Evolutionary conservation across 92 coral and sea anemone species (phyloP), one percentile per base, ranked within the genome.

Genomic region (Palythoa heliodiscus): DNA sequence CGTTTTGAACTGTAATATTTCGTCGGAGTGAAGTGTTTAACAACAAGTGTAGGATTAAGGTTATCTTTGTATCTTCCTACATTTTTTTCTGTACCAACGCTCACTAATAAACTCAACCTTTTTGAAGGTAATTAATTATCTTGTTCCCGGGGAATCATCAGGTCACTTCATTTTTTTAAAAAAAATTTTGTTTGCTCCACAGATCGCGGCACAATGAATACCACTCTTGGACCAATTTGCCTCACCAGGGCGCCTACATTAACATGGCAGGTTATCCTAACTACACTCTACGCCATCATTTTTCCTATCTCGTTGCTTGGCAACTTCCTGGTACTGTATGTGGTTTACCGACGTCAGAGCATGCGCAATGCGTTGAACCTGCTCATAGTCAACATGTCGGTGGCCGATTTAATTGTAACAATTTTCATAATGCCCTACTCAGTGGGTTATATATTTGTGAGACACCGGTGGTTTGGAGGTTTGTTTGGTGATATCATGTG

Each of bases 351-450:
- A n/a, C 94, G 92, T 23, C 95, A 86, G 50, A 94, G 89, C 86
- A 88, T 94, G 86, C 88, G 98, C 12, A 94, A 89, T 75, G 98
- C 87, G 35, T 76, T 94, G 25, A 94, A 94, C 87, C 89, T 90
- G 22, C 78, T 94, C 52, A 94, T 94, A 58, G 98, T 94, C 52
- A 94, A 94, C 89, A 94, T 94, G 98, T 89, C 98, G 5, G 86
- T 92, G 19, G 98, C 98, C 15, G 98, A 94, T 64, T 89, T 94
- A 7, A 76, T 92, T 25, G 92, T 94, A 37, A 94, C 98, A 4
- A 73, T 94, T 24, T 82, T 94, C 70, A 89, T 87, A 17, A 94
- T 94, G 93, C 98, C 98, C 15, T 94, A 92, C 83, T 90, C 98
- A 10, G 81, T 88, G 6, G 86, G 83, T 24, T 94, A 78, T 75